Evolutionary conservation across 2,888 invertebrate genomes (phyloP), one percentile per base, ranked within the genome.

Genomic region (Diarsia mendica): DNA sequence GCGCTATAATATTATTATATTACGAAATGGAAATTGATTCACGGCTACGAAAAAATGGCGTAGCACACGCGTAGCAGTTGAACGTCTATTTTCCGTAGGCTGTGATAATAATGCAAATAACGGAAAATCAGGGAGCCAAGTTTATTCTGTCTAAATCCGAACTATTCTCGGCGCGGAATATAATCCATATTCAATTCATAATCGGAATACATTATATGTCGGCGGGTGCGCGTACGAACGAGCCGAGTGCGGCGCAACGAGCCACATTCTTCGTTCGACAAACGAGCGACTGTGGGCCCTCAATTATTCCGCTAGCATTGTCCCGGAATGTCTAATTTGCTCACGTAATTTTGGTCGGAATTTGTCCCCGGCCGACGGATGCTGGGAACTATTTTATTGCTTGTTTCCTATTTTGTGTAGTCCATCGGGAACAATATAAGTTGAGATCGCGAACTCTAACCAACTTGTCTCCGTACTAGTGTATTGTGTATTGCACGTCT

Each of bases 311-410:
- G 90, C 91, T 90, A 90, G 92, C 93, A 93, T 94, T 95, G 94
- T 93, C 92, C 94, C 89, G 95, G 96, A 96, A 96, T 96, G 95
- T 95, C 94, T 96, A 95, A 96, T 96, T 96, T 96, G 94, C 95
- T 95, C 96, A 96, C 96, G 96, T 96, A 95, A 96, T 96, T 93
- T 95, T 93, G 93, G 92, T 89, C 90, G 95, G 95, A 95, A 96
- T 96, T 93, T 90, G 94, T 94, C 95, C 94, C 93, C 88, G 91
- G 93, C 92, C 92, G 93, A 92, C 93, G 93, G 94, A 93, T 92
- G 93, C 90, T 91, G 87, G 91, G 91, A 95, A 95, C 95, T 95
- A 96, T 96, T 96, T 96, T 96, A 96, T 96, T 95, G 94, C 94
- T 93, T 94, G 94, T 95, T 95, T 95, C 96, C 95, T 94, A 96